Percentiles rank a stretch among this genome's conserved stretches.
phyloP scores from a whole-genome alignment of 2,113 vertebrate genomes.

The Accipiter cooperii region DNA sequence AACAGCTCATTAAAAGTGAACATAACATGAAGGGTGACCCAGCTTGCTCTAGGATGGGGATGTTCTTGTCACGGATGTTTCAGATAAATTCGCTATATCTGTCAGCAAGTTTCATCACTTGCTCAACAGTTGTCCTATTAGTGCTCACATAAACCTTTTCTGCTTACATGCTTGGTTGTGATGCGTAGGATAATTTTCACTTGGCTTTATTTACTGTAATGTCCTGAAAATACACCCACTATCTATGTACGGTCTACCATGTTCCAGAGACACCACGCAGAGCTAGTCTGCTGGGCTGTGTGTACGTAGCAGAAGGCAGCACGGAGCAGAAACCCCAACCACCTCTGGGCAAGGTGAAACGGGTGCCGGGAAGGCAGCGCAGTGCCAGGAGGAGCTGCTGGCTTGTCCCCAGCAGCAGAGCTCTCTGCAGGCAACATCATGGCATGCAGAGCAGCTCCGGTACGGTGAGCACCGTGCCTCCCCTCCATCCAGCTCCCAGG shows the following conservation, averaged over 20 bases:
- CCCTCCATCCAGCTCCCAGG: not conserved
- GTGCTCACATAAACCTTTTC: not conserved
- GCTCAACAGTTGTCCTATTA: not conserved
- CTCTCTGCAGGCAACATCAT: not conserved
- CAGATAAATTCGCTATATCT: not conserved
- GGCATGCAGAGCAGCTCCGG: not conserved
- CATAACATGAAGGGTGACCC: not conserved
- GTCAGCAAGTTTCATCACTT: not conserved
- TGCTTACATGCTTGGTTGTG: not conserved
- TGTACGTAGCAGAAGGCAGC: not conserved
- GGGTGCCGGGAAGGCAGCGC: not conserved
- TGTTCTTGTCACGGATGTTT: not conserved
- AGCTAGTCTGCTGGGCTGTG: not conserved
- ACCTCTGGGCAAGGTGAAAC: not conserved
- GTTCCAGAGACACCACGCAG: not conserved
- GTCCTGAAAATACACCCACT: not conserved
- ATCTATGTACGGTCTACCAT: fast-evolving
- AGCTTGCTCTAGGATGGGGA: not conserved
- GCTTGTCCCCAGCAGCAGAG: not conserved
- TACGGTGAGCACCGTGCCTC: fast-evolving
- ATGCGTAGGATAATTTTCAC: not conserved
- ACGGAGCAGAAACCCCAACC: not conserved
- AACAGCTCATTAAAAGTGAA: not conserved
- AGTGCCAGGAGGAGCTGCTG: not conserved
- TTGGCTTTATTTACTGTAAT: not conserved